Base-by-base conservation (phyloP, 2,113 vertebrate species). In the Thamnophis sirtalis region DNA sequence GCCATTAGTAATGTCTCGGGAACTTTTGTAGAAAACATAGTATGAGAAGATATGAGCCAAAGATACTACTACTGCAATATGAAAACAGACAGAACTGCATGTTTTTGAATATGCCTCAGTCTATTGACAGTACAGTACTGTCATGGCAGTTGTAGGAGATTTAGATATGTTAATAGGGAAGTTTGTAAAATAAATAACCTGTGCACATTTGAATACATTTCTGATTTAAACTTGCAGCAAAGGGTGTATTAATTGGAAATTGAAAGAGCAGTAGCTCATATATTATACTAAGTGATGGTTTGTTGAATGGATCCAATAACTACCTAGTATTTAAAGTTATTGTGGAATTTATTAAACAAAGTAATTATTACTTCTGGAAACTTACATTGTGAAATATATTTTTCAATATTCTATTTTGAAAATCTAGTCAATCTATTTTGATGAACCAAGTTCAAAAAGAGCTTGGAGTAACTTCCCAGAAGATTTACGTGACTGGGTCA, bases 351-450 rank as follows among this genome's bases (percentile, higher is more conserved):
- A 26, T 9, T 21, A 11, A 73, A 89, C 21, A 54, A 87, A 9
- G 38, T 24, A 80, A 11, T 88, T 38, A 28, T 9, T 50, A 1
- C 91, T 89, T 60, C 15, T 94, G 49, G 50, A 38, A 93, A 50
- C 9, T 0, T 5, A 50, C 60, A 51, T 48, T 26, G 7, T 7
- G 2, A 84, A 88, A 43, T 0, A 0, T 55, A 9, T 89, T 93
- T 21, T 54, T 28, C 73, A 68, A 63, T 68, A 86, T 90, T 28
- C 92, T 92, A 0, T 94, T 94, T 96, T 97, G 54, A 93, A 92
- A 92, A 97, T 95, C 0, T 3, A 99, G 99, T 98, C 98, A 7
- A 98, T 99, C 96, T 99, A 98, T 96, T 98, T 98, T 95, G 98
- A 99, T 92, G 98, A 98, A 87, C 98, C 98, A 15, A 96, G 97